These are phyloP conservation scores for Ancistrus triradiatus DNA, from an alignment of 2,113 vertebrate species.

Conservation along the genomic window DNA sequence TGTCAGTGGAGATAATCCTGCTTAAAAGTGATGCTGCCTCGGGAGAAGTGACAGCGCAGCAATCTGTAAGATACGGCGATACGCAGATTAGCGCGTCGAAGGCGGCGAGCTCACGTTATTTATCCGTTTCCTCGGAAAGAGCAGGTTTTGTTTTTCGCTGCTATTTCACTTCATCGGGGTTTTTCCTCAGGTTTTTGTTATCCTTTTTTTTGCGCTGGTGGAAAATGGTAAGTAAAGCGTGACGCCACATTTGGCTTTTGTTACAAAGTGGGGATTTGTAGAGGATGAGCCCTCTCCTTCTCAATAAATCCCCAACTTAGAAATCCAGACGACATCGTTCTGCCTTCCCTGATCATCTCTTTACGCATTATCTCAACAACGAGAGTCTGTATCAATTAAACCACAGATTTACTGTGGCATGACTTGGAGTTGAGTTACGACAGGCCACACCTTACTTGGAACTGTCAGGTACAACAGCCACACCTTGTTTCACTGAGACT, in stretches of 20 bases:
- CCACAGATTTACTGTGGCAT: too few species aligned
- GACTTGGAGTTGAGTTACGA: too few species aligned
- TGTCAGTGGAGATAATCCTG: slow-evolving; percentile 61
- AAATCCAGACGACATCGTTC: slow-evolving; percentile 26
- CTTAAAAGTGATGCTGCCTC: slow-evolving; percentile 58
- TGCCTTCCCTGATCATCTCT: too few species aligned
- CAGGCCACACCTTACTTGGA: too few species aligned
- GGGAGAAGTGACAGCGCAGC: slow-evolving; percentile 45
- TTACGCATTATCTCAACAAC: too few species aligned
- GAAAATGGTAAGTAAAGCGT: slow-evolving; percentile 19
- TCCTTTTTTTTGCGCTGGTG: slow-evolving; percentile 32
- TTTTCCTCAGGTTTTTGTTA: too few species aligned
- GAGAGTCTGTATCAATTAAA: too few species aligned
- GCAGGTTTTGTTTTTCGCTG: slow-evolving; percentile 16
- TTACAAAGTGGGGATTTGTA: slow-evolving; percentile 32
- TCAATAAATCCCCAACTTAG: slow-evolving; percentile 12
- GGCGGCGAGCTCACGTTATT: slow-evolving; percentile 44
- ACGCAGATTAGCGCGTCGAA: slow-evolving; percentile 50
- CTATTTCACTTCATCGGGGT: slow-evolving; percentile 8
- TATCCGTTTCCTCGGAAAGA: slow-evolving; percentile 41
- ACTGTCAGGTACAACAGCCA: too few species aligned
- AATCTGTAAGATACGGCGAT: slow-evolving; percentile 49
- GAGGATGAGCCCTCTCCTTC: slow-evolving; percentile 8
- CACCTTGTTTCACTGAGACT: too few species aligned
- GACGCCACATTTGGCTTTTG: slow-evolving; percentile 28